phyloP scores from a whole-genome alignment of 2,888 invertebrate genomes.

The Eristalis arbustorum region DNA sequence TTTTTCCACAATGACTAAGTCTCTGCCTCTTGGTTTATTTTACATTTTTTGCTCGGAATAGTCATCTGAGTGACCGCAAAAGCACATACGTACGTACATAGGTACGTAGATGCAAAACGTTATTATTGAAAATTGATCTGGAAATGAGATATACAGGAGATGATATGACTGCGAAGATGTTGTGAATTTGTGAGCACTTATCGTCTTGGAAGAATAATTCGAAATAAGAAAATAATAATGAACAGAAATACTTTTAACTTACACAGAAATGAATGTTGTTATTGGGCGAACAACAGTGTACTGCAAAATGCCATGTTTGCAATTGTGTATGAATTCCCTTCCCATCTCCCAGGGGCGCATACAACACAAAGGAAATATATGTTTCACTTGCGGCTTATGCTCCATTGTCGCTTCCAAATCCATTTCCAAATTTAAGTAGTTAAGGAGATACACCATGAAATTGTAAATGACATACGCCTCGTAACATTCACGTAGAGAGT shows the following conservation, averaged over 20 bases:
- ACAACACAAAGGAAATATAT: constrained; percentile 95
- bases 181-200: background rate
- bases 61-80: too few relatives aligned
- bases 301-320: constrained; percentile 97
- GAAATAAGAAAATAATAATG: background rate
- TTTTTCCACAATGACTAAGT: too few relatives aligned
- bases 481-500: constrained; percentile 96
- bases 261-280: constrained; percentile 94
- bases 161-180: background rate
- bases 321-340: constrained; percentile 94
- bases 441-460: constrained; percentile 96
- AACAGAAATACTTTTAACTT: constrained; percentile 79
- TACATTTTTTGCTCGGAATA: too few relatives aligned
- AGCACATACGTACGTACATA: too few relatives aligned
- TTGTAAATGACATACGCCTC: constrained; percentile 99
- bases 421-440: constrained; percentile 93
- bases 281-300: constrained; percentile 95
- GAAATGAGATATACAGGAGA: background rate
- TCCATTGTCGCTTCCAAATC: constrained; percentile 91
- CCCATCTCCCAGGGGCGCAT: constrained; percentile 97
- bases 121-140: background rate
- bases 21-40: too few relatives aligned
- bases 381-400: constrained; percentile 90
- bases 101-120: too few relatives aligned
- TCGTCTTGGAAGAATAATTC: background rate